Evolutionary conservation across 2,113 vertebrate species (phyloP).

Genomic region (Glaucidium brasilianum): DNA sequence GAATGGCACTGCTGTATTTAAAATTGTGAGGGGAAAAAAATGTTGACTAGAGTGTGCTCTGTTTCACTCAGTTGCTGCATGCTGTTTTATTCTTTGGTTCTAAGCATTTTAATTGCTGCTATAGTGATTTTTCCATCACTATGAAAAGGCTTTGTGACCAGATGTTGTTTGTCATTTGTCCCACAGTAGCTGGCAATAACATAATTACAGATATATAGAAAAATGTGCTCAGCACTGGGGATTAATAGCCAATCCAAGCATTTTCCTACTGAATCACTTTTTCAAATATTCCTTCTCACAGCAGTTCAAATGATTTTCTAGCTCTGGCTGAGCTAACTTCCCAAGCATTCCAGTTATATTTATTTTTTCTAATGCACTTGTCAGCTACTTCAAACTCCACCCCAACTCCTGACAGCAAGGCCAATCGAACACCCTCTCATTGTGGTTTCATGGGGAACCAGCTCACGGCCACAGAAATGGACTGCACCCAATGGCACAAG

Average conservation of each 20-base stretch:
- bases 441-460: slow-evolving; percentile 35
- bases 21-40: neutral
- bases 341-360: slow-evolving; percentile 54
- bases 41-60: neutral
- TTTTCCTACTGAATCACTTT: slow-evolving; percentile 31
- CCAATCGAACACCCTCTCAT: slow-evolving; percentile 19
- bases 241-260: slow-evolving; percentile 31
- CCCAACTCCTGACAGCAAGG: slow-evolving; percentile 5
- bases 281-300: slow-evolving; percentile 11
- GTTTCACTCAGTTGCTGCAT: neutral
- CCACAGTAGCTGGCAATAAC: slow-evolving; percentile 43
- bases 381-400: slow-evolving; percentile 50
- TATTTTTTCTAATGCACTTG: slow-evolving; percentile 65
- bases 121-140: neutral
- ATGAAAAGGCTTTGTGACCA: slow-evolving; percentile 8
- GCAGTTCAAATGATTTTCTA: slow-evolving; percentile 46
- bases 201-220: slow-evolving; percentile 29
- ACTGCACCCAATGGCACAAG: slow-evolving; percentile 43
- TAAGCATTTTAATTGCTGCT: slow-evolving; percentile 5
- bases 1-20: neutral
- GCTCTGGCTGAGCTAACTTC: slow-evolving; percentile 45
- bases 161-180: slow-evolving; percentile 60
- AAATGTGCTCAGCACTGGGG: neutral
- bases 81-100: neutral
- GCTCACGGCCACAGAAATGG: slow-evolving; percentile 27